phyloP scores from a whole-genome alignment of 1,140 invertebrate species.

The Trichomalopsis sarcophagae region DNA sequence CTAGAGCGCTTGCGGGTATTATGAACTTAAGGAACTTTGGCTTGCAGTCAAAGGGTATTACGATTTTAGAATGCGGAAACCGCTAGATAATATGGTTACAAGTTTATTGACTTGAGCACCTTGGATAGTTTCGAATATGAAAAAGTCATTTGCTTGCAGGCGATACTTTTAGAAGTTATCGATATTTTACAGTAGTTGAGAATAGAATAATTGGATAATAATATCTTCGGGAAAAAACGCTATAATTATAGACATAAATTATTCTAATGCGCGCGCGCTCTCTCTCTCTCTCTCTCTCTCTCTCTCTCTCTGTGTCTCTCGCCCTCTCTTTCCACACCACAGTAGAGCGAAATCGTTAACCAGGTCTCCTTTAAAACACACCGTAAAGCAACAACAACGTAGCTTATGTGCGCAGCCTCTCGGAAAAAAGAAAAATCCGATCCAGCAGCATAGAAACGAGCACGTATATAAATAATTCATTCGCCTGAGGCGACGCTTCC shows the following conservation, averaged over 20 bases:
- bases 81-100: background rate
- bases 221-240: background rate
- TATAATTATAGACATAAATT: too few relatives aligned
- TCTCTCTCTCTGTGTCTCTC: too few relatives aligned
- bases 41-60: background rate
- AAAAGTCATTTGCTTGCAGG: background rate
- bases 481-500: background rate
- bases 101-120: background rate
- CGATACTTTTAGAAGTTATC: too few relatives aligned
- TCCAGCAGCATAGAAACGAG: background rate
- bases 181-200: background rate
- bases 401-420: background rate
- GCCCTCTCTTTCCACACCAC: too few relatives aligned
- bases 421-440: background rate
- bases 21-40: background rate
- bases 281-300: too few relatives aligned
- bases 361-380: background rate
- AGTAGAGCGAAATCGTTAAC: background rate
- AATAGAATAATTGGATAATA: background rate
- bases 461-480: background rate
- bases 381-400: background rate
- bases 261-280: too few relatives aligned
- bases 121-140: background rate
- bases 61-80: background rate
- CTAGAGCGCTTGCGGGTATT: background rate